Conservation (phyloP, 2,888 invertebrate species). For the Carabus problematicus region DNA sequence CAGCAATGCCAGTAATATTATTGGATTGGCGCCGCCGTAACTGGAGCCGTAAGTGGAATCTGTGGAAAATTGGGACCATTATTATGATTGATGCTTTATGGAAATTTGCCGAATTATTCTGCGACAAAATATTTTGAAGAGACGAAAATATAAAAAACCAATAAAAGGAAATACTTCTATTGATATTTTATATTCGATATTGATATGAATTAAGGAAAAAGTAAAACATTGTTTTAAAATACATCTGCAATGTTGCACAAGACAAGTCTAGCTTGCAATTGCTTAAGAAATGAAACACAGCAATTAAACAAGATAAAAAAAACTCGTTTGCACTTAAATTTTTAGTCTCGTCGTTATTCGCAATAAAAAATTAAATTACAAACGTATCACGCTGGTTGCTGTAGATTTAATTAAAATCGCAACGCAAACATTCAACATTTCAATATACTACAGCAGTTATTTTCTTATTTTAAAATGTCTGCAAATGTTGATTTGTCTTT, state of each 20-base stretch:
- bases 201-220: no score
- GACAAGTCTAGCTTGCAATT: not conserved
- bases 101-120: conserved; percentile 3
- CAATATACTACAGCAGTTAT: not conserved
- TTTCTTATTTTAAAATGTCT: conserved; percentile 3
- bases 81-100: conserved; percentile 9
- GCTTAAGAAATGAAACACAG: no score
- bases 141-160: no score
- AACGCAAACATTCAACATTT: not conserved
- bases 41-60: conserved; percentile 4
- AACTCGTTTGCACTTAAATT: not conserved
- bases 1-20: not conserved
- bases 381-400: not conserved
- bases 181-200: no score
- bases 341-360: not conserved
- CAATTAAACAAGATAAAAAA: not conserved
- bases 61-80: conserved; percentile 6
- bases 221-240: not conserved
- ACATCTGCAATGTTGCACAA: not conserved
- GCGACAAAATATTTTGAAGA: not conserved
- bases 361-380: conserved; percentile 8
- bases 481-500: not conserved
- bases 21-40: conserved; percentile 1
- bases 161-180: no score
- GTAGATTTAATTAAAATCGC: conserved; percentile 12